Conservation (phyloP, 2,113 vertebrate genomes). For the Hydropotes inermis region DNA sequence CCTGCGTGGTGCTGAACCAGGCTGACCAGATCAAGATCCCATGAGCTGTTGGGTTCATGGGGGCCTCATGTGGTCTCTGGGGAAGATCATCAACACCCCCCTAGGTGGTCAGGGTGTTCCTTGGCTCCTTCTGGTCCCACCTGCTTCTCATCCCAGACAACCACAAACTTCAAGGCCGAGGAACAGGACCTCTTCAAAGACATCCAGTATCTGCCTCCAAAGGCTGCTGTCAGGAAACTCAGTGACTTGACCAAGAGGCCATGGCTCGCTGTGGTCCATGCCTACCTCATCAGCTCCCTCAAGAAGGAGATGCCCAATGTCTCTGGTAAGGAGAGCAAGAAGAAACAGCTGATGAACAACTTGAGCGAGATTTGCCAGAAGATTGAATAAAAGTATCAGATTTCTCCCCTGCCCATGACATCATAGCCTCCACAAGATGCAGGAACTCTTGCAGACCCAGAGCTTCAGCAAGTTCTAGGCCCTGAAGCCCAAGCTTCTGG, state of each 20-base stretch:
- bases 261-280: slow-evolving; percentile 92
- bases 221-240: slow-evolving; percentile 91
- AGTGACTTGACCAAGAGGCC: slow-evolving; percentile 94
- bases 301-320: slow-evolving; percentile 94
- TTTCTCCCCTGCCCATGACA: slow-evolving; percentile 88
- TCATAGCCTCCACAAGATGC: slow-evolving; percentile 91
- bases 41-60: slow-evolving; percentile 94
- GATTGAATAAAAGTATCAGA: slow-evolving; percentile 92
- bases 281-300: slow-evolving; percentile 92
- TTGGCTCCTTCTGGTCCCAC: slow-evolving; percentile 94
- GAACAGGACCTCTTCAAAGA: slow-evolving; percentile 93
- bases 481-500: slow-evolving; percentile 90
- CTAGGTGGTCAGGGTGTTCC: slow-evolving; percentile 93
- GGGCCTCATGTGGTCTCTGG: slow-evolving; percentile 95
- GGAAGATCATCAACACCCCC: slow-evolving; percentile 94
- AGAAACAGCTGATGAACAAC: slow-evolving; percentile 91
- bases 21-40: slow-evolving; percentile 93
- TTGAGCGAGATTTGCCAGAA: slow-evolving; percentile 88
- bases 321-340: slow-evolving; percentile 92
- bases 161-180: slow-evolving; percentile 92
- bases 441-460: slow-evolving; percentile 87
- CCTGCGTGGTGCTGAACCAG: slow-evolving; percentile 93
- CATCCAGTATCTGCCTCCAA: slow-evolving; percentile 91
- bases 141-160: slow-evolving; percentile 92
- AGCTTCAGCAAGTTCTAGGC: slow-evolving; percentile 89